These are phyloP conservation scores for Tridacna gigas DNA, from an alignment of 2,888 invertebrate genomes.

Conservation along the genomic window DNA sequence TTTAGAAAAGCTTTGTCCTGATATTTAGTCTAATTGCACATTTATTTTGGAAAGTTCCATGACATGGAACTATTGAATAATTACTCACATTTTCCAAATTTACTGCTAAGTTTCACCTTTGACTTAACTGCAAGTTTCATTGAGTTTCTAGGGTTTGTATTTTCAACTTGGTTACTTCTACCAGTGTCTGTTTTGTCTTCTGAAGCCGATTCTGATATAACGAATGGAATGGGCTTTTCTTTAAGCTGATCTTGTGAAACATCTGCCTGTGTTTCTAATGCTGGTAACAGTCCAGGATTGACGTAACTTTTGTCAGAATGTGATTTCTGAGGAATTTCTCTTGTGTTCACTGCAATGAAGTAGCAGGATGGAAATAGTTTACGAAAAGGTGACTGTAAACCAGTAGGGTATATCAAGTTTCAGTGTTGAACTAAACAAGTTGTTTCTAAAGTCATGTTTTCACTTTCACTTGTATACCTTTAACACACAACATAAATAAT, in stretches of 20 bases:
- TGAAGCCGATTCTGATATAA: background rate
- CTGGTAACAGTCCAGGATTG: background rate
- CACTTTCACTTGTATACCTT: too few species aligned
- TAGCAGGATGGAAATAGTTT: too few species aligned
- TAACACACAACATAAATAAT: too few species aligned
- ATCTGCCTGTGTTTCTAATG: background rate
- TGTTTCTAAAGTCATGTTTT: too few species aligned
- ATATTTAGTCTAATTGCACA: background rate
- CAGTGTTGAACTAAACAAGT: too few species aligned
- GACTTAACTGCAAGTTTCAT: slow-evolving; percentile 35
- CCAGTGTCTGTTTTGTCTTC: background rate
- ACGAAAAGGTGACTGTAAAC: too few species aligned
- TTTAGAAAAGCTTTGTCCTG: too few species aligned
- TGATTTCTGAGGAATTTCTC: slow-evolving; percentile 3
- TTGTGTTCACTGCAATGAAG: background rate
- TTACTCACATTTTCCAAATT: slow-evolving; percentile 58
- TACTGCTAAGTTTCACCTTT: slow-evolving; percentile 52
- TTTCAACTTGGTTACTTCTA: background rate
- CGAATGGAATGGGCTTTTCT: background rate
- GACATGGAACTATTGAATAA: background rate
- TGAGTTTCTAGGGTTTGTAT: background rate
- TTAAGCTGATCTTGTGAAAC: background rate
- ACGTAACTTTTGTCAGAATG: slow-evolving; percentile 15
- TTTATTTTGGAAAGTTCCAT: background rate
- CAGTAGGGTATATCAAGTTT: too few species aligned